Percentiles rank a stretch among this genome's conserved stretches.
Evolutionary conservation across 23 tunicate genomes (phyloP).

Genomic region (Trididemnum nubilum): DNA sequence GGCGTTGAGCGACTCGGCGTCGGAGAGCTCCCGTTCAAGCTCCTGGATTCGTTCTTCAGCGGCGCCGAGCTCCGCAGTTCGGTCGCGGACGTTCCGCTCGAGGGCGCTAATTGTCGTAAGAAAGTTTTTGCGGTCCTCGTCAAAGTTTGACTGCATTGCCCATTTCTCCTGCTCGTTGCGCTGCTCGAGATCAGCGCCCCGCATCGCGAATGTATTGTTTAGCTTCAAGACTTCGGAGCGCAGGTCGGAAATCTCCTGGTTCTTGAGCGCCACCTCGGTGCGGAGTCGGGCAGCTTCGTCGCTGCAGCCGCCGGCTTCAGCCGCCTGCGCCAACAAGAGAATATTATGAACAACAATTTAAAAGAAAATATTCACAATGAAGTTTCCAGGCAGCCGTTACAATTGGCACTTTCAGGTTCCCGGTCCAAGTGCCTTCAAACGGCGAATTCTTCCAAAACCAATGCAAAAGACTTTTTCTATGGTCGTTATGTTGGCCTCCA

Average conservation of each 20-base stretch:
- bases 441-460: too few relatives aligned
- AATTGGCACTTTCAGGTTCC: too few relatives aligned
- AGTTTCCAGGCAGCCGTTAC: too few relatives aligned
- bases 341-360: too few relatives aligned
- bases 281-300: too few relatives aligned
- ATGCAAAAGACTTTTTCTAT: too few relatives aligned
- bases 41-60: conserved; percentile 74
- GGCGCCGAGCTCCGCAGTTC: conserved; percentile 27
- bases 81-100: conserved; percentile 12
- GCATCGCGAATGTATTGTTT: conserved; percentile 20
- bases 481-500: too few relatives aligned
- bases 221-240: conserved; percentile 1
- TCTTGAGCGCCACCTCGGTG: conserved; percentile 10
- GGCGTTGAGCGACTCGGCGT: conserved; percentile 24
- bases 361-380: too few relatives aligned
- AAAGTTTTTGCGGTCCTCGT: conserved; percentile 14
- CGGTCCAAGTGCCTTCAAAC: too few relatives aligned
- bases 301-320: too few relatives aligned
- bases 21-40: conserved; percentile 54
- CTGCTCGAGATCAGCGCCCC: conserved; percentile 26
- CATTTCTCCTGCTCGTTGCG: conserved; percentile 38
- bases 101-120: not conserved
- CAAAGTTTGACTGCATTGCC: conserved; percentile 30
- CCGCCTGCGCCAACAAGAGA: too few relatives aligned
- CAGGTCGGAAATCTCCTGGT: not conserved